Evolutionary conservation across 2,888 invertebrate species (phyloP), one percentile per base, ranked within the genome.

Genomic region (Eurois occulta): DNA sequence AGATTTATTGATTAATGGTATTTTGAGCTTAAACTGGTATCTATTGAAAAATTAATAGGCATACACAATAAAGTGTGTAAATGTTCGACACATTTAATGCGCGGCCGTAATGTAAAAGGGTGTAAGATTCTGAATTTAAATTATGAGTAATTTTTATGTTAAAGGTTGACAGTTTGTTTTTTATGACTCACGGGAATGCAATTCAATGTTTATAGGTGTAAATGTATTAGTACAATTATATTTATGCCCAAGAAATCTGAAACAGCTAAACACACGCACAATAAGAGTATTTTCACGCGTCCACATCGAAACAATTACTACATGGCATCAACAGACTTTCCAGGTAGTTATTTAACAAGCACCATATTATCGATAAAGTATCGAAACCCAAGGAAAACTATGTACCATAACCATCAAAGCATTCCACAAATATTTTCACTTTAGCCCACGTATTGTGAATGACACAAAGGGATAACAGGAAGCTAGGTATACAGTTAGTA

Each of bases 41-140:
- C 77, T 87, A 85, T 87, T 83, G 84, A 74, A 62, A 84, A 74
- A 77, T 86, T 84, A 83, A 87, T 81, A 84, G 75, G 80, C 77
- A 85, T 83, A 83, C 81, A 81, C 73, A 69, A 69, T 79, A 70
- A 74, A 60, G 60, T 75, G 67, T 72, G 73, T 84, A 67, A 70
- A 68, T 79, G 64, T 77, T 48, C 2, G 60, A 76, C 38, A 74
- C 52, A 75, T 79, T 84, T 58, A 72, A 86, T 77, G 67, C 24
- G 64, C 41, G 24, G 58, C 13, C 21, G 58, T 69, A 79, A 67
- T 72, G 62, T 48, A n/a, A 60, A 75, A 81, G 38, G 55, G 66
- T 55, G 60, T 73, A 77, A 83, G 65, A 24, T 48, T 62, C 32
- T 32, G 7, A 28, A 71, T 65, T 74, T 13, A 77, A 73, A 58